phyloP scores from a whole-genome alignment of 2,797 vertebrate species.

The Anomalospiza imberbis region DNA sequence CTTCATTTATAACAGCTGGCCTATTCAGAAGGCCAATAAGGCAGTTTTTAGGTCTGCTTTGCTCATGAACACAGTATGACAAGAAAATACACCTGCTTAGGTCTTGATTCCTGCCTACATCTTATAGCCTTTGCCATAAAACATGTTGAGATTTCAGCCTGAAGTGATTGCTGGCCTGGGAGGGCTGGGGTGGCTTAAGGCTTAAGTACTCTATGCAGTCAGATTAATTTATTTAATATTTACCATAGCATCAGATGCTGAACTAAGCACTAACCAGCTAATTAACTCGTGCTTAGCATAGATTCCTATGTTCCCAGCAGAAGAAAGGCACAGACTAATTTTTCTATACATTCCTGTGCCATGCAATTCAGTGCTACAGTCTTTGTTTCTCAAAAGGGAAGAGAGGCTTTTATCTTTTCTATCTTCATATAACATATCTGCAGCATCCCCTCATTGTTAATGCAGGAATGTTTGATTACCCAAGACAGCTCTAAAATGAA shows the following conservation, averaged over 20 bases:
- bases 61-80: background rate
- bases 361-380: background rate
- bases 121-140: background rate
- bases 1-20: background rate
- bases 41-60: background rate
- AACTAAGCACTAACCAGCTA: background rate
- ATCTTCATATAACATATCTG: background rate
- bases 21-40: background rate
- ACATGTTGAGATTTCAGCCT: background rate
- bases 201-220: background rate
- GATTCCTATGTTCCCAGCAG: background rate
- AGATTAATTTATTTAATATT: background rate
- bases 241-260: background rate
- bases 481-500: background rate
- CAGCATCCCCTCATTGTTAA: background rate
- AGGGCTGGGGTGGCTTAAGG: background rate
- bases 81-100: background rate
- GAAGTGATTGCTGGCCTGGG: background rate
- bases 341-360: background rate
- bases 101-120: background rate
- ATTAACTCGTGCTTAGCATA: background rate
- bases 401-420: background rate
- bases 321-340: background rate
- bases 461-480: conserved; percentile 30
- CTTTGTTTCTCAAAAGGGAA: background rate